These are phyloP conservation scores for Emydoidea blandingii DNA, from an alignment of 2,797 vertebrate genomes.

Conservation along the genomic window DNA sequence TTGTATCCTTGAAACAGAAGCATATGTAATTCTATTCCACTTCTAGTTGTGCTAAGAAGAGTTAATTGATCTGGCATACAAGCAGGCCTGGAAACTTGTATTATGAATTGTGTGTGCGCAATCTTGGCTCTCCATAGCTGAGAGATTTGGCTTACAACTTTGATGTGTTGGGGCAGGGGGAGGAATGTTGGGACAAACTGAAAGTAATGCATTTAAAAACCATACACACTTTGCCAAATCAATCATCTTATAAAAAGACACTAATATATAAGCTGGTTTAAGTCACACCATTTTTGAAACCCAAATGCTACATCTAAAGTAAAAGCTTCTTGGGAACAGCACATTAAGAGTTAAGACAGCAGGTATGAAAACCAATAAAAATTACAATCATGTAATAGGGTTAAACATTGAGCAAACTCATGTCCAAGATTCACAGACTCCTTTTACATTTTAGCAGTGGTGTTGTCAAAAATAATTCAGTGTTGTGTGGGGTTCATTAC, in stretches of 20 bases:
- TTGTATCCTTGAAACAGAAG: slow-evolving; percentile 46
- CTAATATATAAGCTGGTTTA: slow-evolving; percentile 20
- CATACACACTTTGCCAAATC: slow-evolving; percentile 19
- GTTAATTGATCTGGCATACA: slow-evolving; percentile 48
- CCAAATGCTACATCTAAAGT: slow-evolving; percentile 51
- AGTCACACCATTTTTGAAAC: slow-evolving; percentile 61
- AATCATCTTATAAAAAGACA: slow-evolving; percentile 44
- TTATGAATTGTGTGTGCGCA: not conserved
- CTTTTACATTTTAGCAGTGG: not conserved
- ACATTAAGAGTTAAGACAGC: not conserved
- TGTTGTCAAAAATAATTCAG: not conserved
- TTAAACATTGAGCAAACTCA: not conserved
- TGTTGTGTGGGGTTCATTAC: too few species aligned
- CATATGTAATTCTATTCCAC: slow-evolving; percentile 14
- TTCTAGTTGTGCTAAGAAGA: slow-evolving; percentile 35
- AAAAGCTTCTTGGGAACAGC: not conserved
- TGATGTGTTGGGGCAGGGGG: not conserved
- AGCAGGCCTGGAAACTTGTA: slow-evolving; percentile 7
- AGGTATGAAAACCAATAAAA: slow-evolving; percentile 44
- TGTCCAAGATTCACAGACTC: not conserved
- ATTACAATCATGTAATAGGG: not conserved
- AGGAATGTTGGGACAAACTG: slow-evolving; percentile 40
- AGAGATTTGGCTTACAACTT: slow-evolving; percentile 37
- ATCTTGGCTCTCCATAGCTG: slow-evolving; percentile 38
- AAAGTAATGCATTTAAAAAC: slow-evolving; percentile 57